Base-by-base conservation (phyloP, 1,140 invertebrate genomes). In the Drosophila serrata region DNA sequence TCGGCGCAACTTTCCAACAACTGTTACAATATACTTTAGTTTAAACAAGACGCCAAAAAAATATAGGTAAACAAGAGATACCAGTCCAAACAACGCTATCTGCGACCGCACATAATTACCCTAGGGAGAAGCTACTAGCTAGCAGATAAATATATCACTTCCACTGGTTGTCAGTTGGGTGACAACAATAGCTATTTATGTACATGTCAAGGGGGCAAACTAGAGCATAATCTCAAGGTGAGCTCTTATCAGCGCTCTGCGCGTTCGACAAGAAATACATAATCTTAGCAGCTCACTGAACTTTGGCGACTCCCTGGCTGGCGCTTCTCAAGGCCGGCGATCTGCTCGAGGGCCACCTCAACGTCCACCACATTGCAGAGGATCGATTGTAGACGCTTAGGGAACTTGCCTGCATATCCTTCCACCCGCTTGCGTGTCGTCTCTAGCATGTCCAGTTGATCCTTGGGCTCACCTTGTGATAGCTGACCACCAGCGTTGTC, bases 281-380 rank as follows among this genome's bases (percentile, higher is more conserved):
- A 15, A 87, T 87, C 42, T 81, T 3, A 87, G 51, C 8, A 70
- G 60, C 48, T 87, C 77, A 19, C 64, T 85, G 48, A 85, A 87
- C 37, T 85, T 77, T 6, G 84, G 84, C 0, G 73, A 37, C n/a
- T 90, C 81, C 11, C 81, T 64, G 0, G 84, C 24, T 63, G 67
- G 15, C 84, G 84, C 37, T 79, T 87, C n/a, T 90, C 81, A 12
- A 87, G 45, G 3, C 84, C 84, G 0, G 85, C 75, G 27, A 88
- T 85, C 51, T 90, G 81, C 51, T 90, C 81, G 1, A 88, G 58
- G 0, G 81, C 84, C 12, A 88, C 68, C 17, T 88, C 84, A 13
- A 88, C 81, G 45, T 90, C 77, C 11, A 90, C 85, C 6, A 78
- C 73, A 51, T 88, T 88, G 77, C 85, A 85, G 45, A 81, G 39